Base-by-base conservation (phyloP, 1,140 invertebrate species). In the Drosophila kikkawai region DNA sequence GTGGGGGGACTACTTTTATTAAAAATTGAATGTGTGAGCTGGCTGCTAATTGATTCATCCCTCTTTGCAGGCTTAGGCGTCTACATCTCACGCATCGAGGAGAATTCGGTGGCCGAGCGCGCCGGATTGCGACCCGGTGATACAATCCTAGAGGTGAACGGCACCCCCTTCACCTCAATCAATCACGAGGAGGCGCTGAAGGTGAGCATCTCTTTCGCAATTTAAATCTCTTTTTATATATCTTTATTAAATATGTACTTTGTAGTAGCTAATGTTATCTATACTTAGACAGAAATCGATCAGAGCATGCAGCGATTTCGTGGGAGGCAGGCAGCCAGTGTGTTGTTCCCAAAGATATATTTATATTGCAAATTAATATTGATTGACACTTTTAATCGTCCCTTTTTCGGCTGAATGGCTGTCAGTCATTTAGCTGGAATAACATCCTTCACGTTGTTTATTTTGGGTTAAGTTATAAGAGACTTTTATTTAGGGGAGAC, bases 91-190 rank as follows among this genome's bases (percentile, higher is more conserved):
- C 93, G 97, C 78, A 96, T 97, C 71, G 97, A 97, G 92, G 96
- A 97, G 91, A 96, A 96, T 61, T 97, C 97, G 81, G 95, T 97
- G 64, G 97, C 97, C 57, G 97, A 97, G 92, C 94, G 96, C 69
- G 96, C 96, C 76, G 97, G 97, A 75, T 94, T 98, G 58, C 95
- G 96, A 83, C 96, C 97, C 70, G 97, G 97, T 70, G 97, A 98
- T 94, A 97, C 97, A 87, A 97, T 98, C 90, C 94, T 98, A 77
- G 96, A 97, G 93, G 97, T 97, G 69, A 98, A 98, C 93, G 97
- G 97, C 51, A 97, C 96, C 59, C 97, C 96, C 67, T 98, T 98
- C 93, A 96, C 96, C 36, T 96, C 95, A 71, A 97, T 97, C 80
- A 96, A 96, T 69, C 97, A 97, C 92, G 96, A 97, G 91, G 97